Evolutionary conservation across 2,888 invertebrate species (phyloP).

Genomic region (Volucella zonaria): DNA sequence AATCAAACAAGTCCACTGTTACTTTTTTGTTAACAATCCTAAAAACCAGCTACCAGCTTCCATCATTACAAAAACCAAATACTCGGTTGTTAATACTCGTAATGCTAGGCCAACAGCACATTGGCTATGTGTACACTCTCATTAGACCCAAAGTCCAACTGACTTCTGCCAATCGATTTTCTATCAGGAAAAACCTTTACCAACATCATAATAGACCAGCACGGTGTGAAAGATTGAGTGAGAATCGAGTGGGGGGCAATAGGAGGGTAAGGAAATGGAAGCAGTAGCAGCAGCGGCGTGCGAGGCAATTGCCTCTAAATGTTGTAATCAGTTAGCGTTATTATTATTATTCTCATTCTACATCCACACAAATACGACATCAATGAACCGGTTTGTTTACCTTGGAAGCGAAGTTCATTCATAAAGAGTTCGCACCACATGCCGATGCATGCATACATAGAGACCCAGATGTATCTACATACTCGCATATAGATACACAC

Average conservation of each 20-base stretch:
- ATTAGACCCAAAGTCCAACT: conserved; percentile 24
- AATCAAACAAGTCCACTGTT: conserved; percentile 36
- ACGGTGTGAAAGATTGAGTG: background rate
- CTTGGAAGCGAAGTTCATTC: conserved; percentile 68
- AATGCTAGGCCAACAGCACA: too few relatives aligned
- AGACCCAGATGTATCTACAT: background rate
- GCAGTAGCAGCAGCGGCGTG: conserved; percentile 4
- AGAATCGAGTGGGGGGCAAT: background rate
- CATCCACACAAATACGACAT: conserved; percentile 34
- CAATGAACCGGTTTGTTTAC: conserved; percentile 69
- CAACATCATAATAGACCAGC: conserved; percentile 9
- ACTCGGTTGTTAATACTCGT: background rate
- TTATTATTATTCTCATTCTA: conserved; percentile 60
- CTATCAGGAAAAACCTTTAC: conserved; percentile 55
- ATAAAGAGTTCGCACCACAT: conserved; percentile 56
- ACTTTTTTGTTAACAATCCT: conserved; percentile 13
- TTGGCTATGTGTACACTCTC: background rate
- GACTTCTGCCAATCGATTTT: conserved; percentile 53
- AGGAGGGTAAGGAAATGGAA: too few relatives aligned
- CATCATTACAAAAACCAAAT: conserved; percentile 1
- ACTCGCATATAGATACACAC: background rate
- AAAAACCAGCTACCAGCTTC: conserved; percentile 23
- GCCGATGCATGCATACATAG: background rate
- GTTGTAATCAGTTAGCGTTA: conserved; percentile 62
- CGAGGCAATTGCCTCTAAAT: conserved; percentile 49